These are phyloP conservation scores for Tokudaia muenninki DNA, from an alignment of 2,797 vertebrate species.

Conservation along the genomic window DNA sequence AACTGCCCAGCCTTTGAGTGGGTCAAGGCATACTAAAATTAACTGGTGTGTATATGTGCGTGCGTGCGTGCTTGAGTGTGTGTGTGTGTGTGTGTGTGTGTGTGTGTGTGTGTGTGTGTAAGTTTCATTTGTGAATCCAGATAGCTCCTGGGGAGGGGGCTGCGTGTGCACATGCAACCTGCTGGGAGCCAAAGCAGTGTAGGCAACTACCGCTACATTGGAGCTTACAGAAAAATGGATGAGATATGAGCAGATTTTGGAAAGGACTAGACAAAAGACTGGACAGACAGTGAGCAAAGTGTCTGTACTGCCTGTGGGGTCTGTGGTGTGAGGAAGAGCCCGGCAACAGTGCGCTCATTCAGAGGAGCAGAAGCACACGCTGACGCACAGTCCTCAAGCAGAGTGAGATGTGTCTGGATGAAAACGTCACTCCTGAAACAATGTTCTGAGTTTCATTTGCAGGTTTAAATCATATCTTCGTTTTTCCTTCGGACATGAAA, in stretches of 20 bases:
- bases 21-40: neutral
- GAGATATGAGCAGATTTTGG: constrained; percentile 1
- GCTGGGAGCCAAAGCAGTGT: neutral
- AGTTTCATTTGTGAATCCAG: too few species aligned
- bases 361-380: neutral
- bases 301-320: neutral
- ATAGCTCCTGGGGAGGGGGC: neutral
- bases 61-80: too few species aligned
- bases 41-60: neutral
- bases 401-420: neutral
- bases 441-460: neutral
- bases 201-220: neutral
- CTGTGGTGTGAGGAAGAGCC: neutral
- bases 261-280: neutral
- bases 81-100: too few species aligned
- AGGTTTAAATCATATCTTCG: neutral
- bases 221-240: neutral
- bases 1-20: neutral
- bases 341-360: neutral
- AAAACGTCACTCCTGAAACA: neutral
- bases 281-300: neutral
- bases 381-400: too few species aligned
- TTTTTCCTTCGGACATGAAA: constrained; percentile 23
- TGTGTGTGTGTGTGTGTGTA: too few species aligned
- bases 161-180: fast-evolving